Conservation (phyloP, 2,888 invertebrate genomes). For the Polia nebulosa region DNA sequence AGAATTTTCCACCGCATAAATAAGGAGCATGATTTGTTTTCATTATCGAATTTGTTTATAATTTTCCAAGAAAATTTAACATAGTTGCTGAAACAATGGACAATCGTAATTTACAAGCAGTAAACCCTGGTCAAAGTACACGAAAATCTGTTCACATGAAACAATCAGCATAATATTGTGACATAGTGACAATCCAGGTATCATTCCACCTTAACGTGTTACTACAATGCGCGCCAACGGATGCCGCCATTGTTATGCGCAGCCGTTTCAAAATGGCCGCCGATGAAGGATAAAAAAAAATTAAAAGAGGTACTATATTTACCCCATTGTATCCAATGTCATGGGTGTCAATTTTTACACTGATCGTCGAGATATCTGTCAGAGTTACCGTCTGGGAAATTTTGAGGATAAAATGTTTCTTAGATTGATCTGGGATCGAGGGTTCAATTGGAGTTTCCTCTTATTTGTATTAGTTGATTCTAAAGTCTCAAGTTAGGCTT, state of each 20-base stretch:
- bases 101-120: conserved; percentile 4
- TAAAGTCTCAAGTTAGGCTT: background rate
- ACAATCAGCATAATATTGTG: conserved; percentile 25
- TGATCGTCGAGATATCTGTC: conserved; percentile 42
- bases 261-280: conserved; percentile 56
- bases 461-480: background rate
- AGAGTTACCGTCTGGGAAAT: conserved; percentile 5
- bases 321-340: conserved; percentile 57
- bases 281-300: conserved; percentile 49
- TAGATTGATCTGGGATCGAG: conserved; percentile 7
- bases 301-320: conserved; percentile 47
- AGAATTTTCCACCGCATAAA: background rate
- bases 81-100: conserved; percentile 16
- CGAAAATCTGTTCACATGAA: conserved; percentile 2
- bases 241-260: conserved; percentile 62
- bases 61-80: background rate
- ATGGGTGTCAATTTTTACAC: conserved; percentile 52
- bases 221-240: conserved; percentile 59
- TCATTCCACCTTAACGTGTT: conserved; percentile 45
- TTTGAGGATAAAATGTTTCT: conserved; percentile 44
- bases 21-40: conserved; percentile 11
- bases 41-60: background rate
- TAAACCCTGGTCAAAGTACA: conserved; percentile 21
- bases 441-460: conserved; percentile 21
- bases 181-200: conserved; percentile 31